Evolutionary conservation across 2,888 invertebrate species (phyloP), one percentile per base, ranked within the genome.

Genomic region (Chrysina gloriosa): DNA sequence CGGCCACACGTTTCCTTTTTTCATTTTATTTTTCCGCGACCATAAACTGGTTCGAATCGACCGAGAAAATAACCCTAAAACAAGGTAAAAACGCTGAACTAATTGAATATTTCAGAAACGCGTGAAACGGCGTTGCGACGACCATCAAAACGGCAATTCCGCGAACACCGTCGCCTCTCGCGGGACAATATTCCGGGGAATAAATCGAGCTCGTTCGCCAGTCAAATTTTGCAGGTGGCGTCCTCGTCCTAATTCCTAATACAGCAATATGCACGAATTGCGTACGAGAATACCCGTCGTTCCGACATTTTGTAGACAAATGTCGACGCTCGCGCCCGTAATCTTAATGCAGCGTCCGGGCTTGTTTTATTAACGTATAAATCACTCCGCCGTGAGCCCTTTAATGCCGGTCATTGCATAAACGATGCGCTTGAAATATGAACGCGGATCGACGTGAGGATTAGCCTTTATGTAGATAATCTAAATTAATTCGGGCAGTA

Each of bases 51-150:
- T 50, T 50, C 29, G 29, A 50, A 29, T 16, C 25, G 3, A 3
- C 14, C 27, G 4, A n/a, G 27, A 50, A 50, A 27, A 29, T 14
- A 29, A 50, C 29, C 50, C 14, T 50, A 50, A 50, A 50, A 50
- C 29, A 27, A 29, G 47, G 47, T 5, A 50, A 50, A 50, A 50
- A 50, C 50, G 21, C 27, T 29, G 16, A 6, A 14, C 50, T 50
- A 50, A 50, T 50, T 50, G 29, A 50, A 50, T 50, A 50, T 50
- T 50, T 50, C 50, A 29, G 29, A 50, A 16, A 2, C 29, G 50
- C 6, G 16, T 47, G 16, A n/a, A 23, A n/a, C n/a, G n/a, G 47
- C 47, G 23, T 29, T 50, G 50, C 27, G 50, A 50, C 50, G 29
- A 29, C 14, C 50, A 50, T 50, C 50, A 50, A 50, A 50, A 50